Percentiles rank a stretch among this genome's conserved stretches.
phyloP scores from a whole-genome alignment of 2,888 invertebrate genomes.

The Neoaliturus tenellus region DNA sequence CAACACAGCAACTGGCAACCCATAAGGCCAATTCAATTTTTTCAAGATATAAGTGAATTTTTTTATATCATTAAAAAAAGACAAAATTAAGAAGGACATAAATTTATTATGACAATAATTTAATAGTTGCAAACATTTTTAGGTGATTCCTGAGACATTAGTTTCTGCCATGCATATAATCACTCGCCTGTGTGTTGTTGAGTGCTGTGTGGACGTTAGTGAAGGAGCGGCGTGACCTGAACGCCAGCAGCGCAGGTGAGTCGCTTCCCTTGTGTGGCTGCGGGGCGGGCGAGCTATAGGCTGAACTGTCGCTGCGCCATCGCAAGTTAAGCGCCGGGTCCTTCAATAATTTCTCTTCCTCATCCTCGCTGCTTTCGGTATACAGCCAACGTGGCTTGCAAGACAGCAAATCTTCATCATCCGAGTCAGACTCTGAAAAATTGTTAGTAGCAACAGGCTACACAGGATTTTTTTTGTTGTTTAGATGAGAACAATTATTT shows the following conservation, averaged over 20 bases:
- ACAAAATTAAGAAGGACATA: too few relatives aligned
- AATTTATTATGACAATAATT: too few relatives aligned
- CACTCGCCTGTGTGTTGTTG: neutral
- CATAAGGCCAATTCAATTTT: too few relatives aligned
- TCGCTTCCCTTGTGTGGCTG: neutral
- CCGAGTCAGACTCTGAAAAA: neutral
- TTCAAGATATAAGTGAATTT: too few relatives aligned
- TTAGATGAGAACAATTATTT: too few relatives aligned
- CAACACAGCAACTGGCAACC: too few relatives aligned
- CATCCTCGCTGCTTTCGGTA: slow-evolving; percentile 53
- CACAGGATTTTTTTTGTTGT: too few relatives aligned
- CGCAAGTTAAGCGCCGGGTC: slow-evolving; percentile 52
- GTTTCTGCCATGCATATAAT: neutral
- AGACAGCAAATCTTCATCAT: slow-evolving; percentile 38
- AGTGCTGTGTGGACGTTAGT: neutral
- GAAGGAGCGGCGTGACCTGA: neutral
- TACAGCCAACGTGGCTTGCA: slow-evolving; percentile 39
- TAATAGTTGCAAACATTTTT: too few relatives aligned
- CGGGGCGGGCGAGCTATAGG: neutral
- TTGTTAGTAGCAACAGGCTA: too few relatives aligned
- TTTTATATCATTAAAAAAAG: too few relatives aligned
- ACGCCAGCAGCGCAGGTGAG: neutral
- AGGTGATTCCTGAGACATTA: neutral
- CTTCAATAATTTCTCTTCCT: slow-evolving; percentile 41
- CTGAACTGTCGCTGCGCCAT: neutral